Percentiles rank a stretch among this genome's conserved stretches.
phyloP scores from a whole-genome alignment of 2,888 invertebrate genomes.

The Tuta absoluta region DNA sequence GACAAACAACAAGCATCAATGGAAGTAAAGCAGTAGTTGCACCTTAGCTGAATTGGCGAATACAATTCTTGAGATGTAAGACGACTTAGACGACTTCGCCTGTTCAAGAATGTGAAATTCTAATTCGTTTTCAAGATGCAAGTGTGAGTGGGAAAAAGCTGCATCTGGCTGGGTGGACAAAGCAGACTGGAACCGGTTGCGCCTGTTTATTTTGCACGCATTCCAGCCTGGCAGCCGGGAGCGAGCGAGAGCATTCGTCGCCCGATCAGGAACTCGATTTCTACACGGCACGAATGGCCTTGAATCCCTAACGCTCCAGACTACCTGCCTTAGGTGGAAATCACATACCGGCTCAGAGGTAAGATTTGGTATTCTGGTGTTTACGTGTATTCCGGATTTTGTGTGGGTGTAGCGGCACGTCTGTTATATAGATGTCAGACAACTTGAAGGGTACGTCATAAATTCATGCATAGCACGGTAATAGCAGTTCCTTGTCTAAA shows the following conservation, averaged over 20 bases:
- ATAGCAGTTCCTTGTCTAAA: slow-evolving; percentile 35
- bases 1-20: slow-evolving; percentile 7
- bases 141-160: slow-evolving; percentile 55
- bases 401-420: background rate
- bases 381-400: background rate
- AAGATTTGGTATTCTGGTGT: background rate
- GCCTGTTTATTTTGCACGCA: slow-evolving; percentile 80
- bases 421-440: background rate
- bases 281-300: slow-evolving; percentile 62
- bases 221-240: slow-evolving; percentile 68
- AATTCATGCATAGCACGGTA: slow-evolving; percentile 39
- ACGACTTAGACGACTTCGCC: background rate
- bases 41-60: background rate
- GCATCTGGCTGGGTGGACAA: slow-evolving; percentile 58
- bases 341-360: background rate
- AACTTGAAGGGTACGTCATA: slow-evolving; percentile 23
- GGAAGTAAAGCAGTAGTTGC: background rate
- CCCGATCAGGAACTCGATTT: slow-evolving; percentile 67
- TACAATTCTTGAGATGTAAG: background rate
- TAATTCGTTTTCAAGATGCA: slow-evolving; percentile 26
- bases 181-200: slow-evolving; percentile 71
- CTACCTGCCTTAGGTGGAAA: slow-evolving; percentile 2
- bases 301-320: slow-evolving; percentile 56
- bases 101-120: slow-evolving; percentile 12
- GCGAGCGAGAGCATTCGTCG: slow-evolving; percentile 70